Conservation (phyloP, 2,888 invertebrate species). For the Automeris io region DNA sequence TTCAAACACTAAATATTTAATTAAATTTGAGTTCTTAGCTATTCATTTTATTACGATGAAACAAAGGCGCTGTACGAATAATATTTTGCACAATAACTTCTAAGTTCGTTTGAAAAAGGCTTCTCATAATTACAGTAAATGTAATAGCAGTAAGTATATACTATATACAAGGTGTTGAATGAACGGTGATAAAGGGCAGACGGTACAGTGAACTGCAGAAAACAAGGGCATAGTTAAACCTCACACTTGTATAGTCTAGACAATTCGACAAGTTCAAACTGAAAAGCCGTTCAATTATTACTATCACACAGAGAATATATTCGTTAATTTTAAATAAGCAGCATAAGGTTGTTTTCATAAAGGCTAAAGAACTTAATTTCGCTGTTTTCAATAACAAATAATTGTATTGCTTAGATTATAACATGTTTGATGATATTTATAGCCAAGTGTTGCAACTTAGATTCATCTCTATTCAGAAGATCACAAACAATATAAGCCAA, state of each 20-base stretch:
- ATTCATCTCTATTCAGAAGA: no score
- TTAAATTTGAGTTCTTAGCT: no score
- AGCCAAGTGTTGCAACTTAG: no score
- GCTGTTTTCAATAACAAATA: no score
- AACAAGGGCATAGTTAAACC: slow-evolving; percentile 31
- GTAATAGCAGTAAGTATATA: slow-evolving; percentile 22
- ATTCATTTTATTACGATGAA: no score
- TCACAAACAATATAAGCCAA: no score
- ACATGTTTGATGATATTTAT: no score
- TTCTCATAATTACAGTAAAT: slow-evolving; percentile 11
- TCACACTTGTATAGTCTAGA: slow-evolving; percentile 32
- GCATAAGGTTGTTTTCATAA: no score
- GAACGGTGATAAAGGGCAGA: slow-evolving; percentile 28
- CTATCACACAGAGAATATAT: background rate
- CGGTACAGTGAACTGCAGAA: slow-evolving; percentile 43
- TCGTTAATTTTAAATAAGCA: background rate
- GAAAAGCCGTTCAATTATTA: slow-evolving; percentile 6
- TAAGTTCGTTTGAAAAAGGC: slow-evolving; percentile 1
- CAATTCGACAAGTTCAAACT: slow-evolving; percentile 18
- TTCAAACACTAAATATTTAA: no score
- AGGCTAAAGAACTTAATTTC: no score
- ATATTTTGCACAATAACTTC: background rate
- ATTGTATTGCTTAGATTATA: no score
- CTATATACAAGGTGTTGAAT: slow-evolving; percentile 15
- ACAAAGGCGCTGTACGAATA: no score